Evolutionary conservation across 2,888 invertebrate species (phyloP).

Genomic region (Rhamphomyia laevipes): DNA sequence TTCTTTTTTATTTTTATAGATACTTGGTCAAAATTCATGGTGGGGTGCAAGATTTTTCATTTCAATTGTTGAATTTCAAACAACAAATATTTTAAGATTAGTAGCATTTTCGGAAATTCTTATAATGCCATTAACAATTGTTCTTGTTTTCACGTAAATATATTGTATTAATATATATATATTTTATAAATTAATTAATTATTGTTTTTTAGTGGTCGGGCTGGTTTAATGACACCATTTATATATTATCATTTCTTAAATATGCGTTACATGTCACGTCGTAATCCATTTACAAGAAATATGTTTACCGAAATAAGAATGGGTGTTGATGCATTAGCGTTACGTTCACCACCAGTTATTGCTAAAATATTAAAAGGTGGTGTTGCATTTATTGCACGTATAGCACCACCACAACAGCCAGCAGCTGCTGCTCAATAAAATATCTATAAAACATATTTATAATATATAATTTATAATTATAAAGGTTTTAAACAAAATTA

Average conservation of each 20-base stretch:
- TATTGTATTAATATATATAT: constrained; percentile 5
- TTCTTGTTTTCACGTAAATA: constrained; percentile 72
- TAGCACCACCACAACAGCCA: constrained; percentile 55
- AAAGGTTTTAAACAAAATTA: too few species aligned
- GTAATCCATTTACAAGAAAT: constrained; percentile 92
- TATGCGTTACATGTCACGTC: constrained; percentile 81
- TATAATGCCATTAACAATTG: constrained; percentile 68
- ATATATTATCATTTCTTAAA: constrained; percentile 94
- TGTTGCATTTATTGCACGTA: constrained; percentile 59
- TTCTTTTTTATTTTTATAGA: constrained; percentile 40
- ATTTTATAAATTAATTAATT: constrained; percentile 1
- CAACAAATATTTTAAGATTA: constrained; percentile 76
- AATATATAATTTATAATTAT: too few species aligned
- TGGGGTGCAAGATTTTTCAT: constrained; percentile 79
- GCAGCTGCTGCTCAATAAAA: constrained; percentile 17
- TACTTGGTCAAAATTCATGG: constrained; percentile 83
- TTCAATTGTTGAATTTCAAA: constrained; percentile 81
- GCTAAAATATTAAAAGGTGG: constrained; percentile 45
- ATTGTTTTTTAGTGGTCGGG: constrained; percentile 62
- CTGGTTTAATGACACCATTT: constrained; percentile 83
- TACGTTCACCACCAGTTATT: constrained; percentile 55
- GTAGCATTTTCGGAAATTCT: constrained; percentile 91
- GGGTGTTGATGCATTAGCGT: constrained; percentile 56
- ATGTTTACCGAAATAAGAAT: constrained; percentile 81
- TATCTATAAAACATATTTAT: too few species aligned